Evolutionary conservation across 2,797 vertebrate species (phyloP), one percentile per base, ranked within the genome.

Genomic region (Clarias platycephalus): DNA sequence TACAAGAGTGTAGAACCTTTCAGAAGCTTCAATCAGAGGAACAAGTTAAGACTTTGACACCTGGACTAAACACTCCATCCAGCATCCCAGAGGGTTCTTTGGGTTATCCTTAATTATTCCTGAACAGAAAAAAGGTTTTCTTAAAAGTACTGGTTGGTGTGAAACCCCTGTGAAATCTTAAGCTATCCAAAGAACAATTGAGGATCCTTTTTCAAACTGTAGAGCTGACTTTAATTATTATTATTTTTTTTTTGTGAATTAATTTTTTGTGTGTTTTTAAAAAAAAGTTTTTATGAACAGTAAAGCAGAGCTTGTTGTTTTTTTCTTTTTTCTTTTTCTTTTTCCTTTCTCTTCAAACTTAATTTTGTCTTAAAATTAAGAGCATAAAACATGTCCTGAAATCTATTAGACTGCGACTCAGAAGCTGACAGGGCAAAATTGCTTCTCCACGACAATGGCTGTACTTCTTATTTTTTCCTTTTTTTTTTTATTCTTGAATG

Each of bases 401-500:
- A 76, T 76, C 49, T 84, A 81, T 81, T 87, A 84, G 57, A 72
- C 78, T 3, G 44, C 0, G 63, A 74, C 78, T 76, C 75, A 22
- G 34, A 82, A 83, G 72, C 83, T 80, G 66, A 62, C 75, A 2
- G 71, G 72, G 74, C 67, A 70, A 84, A 86, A 82, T 80, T 71
- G 53, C 80, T 75, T 84, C 85, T 75, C 58, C 5, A 34, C 5
- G 10, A 74, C 83, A 84, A 77, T 67, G 34, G 24, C 53, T 81
- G 80, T 80, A 82, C 60, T 84, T 83, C 60, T 80, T 82, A 16
- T 82, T 75, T 58, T 89, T 18, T 49, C 81, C 81, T 83, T 57
- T 63, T 78, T 88, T 37, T 44, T 75, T 78, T 78, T 49, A 87
- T 89, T 86, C 84, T 70, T 68, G 81, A 79, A 87, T 75, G 72